phyloP scores from a whole-genome alignment of 2,888 invertebrate species.

The Drosophila nigricruria region DNA sequence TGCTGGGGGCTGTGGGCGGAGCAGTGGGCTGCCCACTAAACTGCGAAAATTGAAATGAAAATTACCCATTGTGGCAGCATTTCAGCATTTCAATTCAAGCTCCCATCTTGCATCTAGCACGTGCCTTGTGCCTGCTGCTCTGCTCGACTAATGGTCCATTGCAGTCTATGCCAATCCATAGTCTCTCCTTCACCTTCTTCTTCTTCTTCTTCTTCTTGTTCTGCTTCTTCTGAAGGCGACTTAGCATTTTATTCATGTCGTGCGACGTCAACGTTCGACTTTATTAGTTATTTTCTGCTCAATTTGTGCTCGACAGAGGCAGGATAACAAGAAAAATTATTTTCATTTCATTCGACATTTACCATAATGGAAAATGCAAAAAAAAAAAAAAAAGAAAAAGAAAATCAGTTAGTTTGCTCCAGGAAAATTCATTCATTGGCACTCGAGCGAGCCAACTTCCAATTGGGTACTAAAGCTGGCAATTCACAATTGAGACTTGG shows the following conservation, averaged over 20 bases:
- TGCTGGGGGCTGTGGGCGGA: background rate
- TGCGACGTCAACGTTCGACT: slow-evolving; percentile 71
- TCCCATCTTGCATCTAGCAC: slow-evolving; percentile 75
- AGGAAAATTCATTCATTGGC: slow-evolving; percentile 56
- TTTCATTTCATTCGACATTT: slow-evolving; percentile 81
- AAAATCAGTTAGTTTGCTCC: slow-evolving; percentile 10
- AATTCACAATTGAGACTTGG: slow-evolving; percentile 32
- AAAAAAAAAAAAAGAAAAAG: slow-evolving; percentile 7
- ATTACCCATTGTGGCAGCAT: slow-evolving; percentile 78
- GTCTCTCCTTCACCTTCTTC: background rate
- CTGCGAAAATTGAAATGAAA: slow-evolving; percentile 81
- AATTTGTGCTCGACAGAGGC: slow-evolving; percentile 80
- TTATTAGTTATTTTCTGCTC: slow-evolving; percentile 84
- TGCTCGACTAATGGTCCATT: slow-evolving; percentile 52
- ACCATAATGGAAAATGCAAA: slow-evolving; percentile 55
- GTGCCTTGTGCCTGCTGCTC: slow-evolving; percentile 53
- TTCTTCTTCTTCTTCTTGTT: slow-evolving; percentile 1
- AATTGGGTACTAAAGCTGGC: slow-evolving; percentile 33
- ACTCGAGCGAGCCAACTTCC: slow-evolving; percentile 43
- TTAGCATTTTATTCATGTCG: slow-evolving; percentile 70
- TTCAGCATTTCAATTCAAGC: slow-evolving; percentile 67
- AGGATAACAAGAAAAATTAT: slow-evolving; percentile 82
- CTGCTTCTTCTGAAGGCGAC: slow-evolving; percentile 15
- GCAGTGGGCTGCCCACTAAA: slow-evolving; percentile 40
- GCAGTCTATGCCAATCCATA: slow-evolving; percentile 18